These are phyloP conservation scores for Eclectus roratus DNA, from an alignment of 2,113 vertebrate genomes.

Conservation along the genomic window DNA sequence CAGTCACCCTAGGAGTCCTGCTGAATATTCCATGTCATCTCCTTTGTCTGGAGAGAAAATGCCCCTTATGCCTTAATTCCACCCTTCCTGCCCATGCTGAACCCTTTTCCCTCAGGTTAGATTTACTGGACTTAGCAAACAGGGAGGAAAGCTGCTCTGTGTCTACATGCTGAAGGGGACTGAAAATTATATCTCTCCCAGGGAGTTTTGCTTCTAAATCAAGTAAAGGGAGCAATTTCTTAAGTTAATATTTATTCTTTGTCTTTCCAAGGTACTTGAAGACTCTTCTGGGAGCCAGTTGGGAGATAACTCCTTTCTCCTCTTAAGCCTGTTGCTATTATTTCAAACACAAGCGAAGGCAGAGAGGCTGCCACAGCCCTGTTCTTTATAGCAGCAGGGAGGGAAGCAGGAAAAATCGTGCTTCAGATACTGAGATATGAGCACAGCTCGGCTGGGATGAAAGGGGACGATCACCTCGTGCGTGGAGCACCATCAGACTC, in stretches of 20 bases:
- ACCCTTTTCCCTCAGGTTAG: background rate
- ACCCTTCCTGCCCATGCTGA: background rate
- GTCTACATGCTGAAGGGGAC: background rate
- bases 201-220: background rate
- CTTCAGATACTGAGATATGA: rapidly evolving
- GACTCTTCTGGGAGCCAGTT: background rate
- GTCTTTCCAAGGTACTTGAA: background rate
- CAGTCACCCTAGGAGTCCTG: background rate
- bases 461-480: background rate
- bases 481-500: background rate
- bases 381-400: background rate
- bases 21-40: background rate
- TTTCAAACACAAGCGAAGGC: background rate
- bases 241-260: slow-evolving; percentile 4
- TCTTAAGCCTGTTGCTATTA: background rate
- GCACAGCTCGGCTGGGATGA: background rate
- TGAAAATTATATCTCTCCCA: background rate
- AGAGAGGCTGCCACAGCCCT: background rate
- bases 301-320: background rate
- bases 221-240: background rate
- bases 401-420: background rate
- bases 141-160: background rate
- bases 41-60: background rate
- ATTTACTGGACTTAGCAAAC: background rate
- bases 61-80: background rate